Percentiles rank a stretch among this genome's conserved stretches.
Conservation (phyloP, 53 echinoderm and acorn worm species). For the Apostichopus leukothele region DNA sequence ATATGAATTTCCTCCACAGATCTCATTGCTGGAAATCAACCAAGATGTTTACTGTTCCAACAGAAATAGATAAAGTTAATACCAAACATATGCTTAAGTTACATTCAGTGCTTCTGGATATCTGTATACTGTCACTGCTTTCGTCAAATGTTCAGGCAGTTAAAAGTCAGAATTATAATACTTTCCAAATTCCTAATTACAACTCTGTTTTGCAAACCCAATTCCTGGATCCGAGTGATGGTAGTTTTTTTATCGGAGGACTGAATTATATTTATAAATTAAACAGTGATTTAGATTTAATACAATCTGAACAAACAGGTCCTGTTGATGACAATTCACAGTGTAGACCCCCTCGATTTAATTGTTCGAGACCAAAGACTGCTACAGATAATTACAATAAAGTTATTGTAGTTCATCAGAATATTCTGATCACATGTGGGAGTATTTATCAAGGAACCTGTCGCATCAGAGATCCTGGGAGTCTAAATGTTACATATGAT, state of each 20-base stretch:
- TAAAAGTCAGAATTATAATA: not conserved
- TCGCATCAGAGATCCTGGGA: slow-evolving; percentile 38
- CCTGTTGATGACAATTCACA: slow-evolving; percentile 56
- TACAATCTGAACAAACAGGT: slow-evolving; percentile 48
- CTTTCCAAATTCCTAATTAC: slow-evolving; percentile 18
- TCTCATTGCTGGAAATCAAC: no score
- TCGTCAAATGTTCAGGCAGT: not conserved
- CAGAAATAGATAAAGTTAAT: no score
- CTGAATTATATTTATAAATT: slow-evolving; percentile 59
- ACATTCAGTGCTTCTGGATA: not conserved
- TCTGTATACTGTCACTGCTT: not conserved
- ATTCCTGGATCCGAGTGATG: not conserved
- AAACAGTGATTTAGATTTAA: slow-evolving; percentile 31
- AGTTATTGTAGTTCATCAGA: slow-evolving; percentile 61
- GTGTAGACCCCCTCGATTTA: slow-evolving; percentile 58
- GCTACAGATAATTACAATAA: slow-evolving; percentile 74
- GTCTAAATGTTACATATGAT: slow-evolving; percentile 41
- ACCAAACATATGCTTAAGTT: no score
- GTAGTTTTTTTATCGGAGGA: slow-evolving; percentile 40
- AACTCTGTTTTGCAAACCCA: not conserved
- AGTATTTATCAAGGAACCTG: slow-evolving; percentile 72
- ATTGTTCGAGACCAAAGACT: slow-evolving; percentile 33
- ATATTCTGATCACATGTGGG: slow-evolving; percentile 60
- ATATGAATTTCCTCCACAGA: no score
- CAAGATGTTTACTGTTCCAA: no score